These are phyloP conservation scores for Epinotia nisella DNA, from an alignment of 2,888 invertebrate genomes.

Conservation along the genomic window DNA sequence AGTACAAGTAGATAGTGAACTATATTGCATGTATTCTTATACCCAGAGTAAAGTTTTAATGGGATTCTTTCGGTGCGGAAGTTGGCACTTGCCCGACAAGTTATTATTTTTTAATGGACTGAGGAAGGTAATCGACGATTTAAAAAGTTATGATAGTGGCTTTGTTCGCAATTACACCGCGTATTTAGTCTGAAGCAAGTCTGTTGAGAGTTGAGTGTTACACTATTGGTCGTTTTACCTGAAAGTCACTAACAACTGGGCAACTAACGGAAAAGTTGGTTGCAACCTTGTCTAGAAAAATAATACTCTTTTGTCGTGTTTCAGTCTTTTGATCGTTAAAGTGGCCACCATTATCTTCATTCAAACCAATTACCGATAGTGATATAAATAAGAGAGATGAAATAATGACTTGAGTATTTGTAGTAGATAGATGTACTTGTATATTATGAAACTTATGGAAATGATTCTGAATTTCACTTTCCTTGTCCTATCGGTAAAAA, in stretches of 20 bases:
- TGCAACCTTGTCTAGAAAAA: background rate
- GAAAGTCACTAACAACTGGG: background rate
- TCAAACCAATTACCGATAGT: background rate
- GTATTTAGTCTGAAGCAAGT: conserved; percentile 15
- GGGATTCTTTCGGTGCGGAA: conserved; percentile 54
- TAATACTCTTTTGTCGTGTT: conserved; percentile 7
- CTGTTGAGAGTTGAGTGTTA: conserved; percentile 23
- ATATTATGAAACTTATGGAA: too few species aligned
- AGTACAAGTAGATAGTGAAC: conserved; percentile 3
- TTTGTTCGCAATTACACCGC: conserved; percentile 24
- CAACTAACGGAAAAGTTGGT: background rate
- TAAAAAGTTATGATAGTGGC: conserved; percentile 22
- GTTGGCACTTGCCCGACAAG: conserved; percentile 45
- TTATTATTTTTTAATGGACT: conserved; percentile 37
- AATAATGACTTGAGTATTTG: background rate
- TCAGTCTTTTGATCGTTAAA: background rate
- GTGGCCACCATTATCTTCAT: background rate
- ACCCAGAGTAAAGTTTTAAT: conserved; percentile 58
- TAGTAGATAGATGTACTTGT: too few species aligned
- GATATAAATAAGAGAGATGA: background rate
- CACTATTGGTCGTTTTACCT: conserved; percentile 24
- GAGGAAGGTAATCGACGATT: conserved; percentile 31
- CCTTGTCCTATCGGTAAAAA: too few species aligned
- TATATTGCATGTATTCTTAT: conserved; percentile 28
- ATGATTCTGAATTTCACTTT: too few species aligned